Evolutionary conservation across 1,140 invertebrate genomes (phyloP).

Genomic region (Drosophila willistoni): DNA sequence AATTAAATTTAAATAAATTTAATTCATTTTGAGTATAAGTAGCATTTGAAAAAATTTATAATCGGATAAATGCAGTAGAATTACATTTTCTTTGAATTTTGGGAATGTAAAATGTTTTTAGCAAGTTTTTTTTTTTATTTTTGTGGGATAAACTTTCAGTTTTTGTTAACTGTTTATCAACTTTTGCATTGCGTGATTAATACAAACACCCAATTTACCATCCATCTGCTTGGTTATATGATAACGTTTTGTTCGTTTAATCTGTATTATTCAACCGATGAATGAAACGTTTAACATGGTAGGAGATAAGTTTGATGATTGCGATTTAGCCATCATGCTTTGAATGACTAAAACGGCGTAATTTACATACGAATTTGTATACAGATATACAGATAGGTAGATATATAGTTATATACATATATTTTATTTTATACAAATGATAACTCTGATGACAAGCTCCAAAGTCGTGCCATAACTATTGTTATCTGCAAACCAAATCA

Average conservation of each 20-base stretch:
- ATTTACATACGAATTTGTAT: constrained; percentile 9
- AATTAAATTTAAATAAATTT: too few relatives aligned
- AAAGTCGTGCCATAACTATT: constrained; percentile 16
- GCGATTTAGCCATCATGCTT: constrained; percentile 2
- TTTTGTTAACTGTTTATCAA: background rate
- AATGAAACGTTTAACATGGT: background rate
- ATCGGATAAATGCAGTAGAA: too few relatives aligned
- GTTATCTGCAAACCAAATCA: constrained; percentile 17
- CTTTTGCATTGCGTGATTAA: background rate
- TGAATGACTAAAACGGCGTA: constrained; percentile 4
- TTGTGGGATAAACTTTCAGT: background rate
- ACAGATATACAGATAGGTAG: background rate
- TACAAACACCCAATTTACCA: background rate
- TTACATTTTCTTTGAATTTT: too few relatives aligned
- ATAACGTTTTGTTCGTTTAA: background rate
- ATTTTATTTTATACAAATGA: background rate
- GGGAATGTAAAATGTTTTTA: too few relatives aligned
- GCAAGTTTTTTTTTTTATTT: too few relatives aligned
- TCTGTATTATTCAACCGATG: constrained; percentile 8
- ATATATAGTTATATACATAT: background rate
- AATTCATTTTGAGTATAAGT: too few relatives aligned
- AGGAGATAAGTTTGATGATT: background rate
- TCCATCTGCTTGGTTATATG: background rate
- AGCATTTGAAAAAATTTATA: too few relatives aligned
- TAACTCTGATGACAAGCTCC: constrained; percentile 18